phyloP scores from a whole-genome alignment of 2,113 vertebrate genomes.

The Petrocephalus zakoni region DNA sequence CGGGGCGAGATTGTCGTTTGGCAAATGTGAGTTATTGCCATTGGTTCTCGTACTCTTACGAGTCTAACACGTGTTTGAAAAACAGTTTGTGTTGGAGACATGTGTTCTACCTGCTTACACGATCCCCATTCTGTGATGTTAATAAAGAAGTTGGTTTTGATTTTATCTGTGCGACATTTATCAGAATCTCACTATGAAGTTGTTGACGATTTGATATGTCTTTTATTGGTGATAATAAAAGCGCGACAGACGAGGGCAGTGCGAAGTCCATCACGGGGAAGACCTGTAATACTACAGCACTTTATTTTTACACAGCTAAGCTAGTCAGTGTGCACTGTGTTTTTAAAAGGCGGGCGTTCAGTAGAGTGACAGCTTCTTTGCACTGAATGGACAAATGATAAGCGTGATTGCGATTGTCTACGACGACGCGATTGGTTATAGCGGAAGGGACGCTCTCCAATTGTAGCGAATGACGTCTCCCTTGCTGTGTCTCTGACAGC shows the following conservation, averaged over 20 bases:
- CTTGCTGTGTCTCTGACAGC: not conserved
- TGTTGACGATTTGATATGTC: too few relatives aligned
- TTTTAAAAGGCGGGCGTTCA: slow-evolving; percentile 9
- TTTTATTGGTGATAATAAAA: not conserved
- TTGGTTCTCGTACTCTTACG: not conserved
- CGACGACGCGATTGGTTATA: not conserved
- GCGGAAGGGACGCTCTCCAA: not conserved
- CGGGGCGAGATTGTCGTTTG: not conserved
- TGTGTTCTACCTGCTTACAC: not conserved
- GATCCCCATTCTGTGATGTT: not conserved
- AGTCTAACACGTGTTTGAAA: not conserved
- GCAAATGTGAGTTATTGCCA: too few relatives aligned
- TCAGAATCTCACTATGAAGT: not conserved
- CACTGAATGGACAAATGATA: not conserved
- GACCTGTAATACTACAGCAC: not conserved
- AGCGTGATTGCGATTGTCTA: not conserved
- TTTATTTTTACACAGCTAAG: not conserved
- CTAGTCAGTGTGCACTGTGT: not conserved
- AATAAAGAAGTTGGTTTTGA: not conserved
- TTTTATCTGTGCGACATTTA: not conserved
- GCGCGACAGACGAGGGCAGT: not conserved
- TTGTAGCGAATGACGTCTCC: not conserved
- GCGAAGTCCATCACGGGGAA: not conserved
- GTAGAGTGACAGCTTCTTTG: not conserved
- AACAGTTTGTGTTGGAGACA: not conserved